Base-by-base conservation (phyloP, 2,888 invertebrate species). In the Xestia c-nigrum region DNA sequence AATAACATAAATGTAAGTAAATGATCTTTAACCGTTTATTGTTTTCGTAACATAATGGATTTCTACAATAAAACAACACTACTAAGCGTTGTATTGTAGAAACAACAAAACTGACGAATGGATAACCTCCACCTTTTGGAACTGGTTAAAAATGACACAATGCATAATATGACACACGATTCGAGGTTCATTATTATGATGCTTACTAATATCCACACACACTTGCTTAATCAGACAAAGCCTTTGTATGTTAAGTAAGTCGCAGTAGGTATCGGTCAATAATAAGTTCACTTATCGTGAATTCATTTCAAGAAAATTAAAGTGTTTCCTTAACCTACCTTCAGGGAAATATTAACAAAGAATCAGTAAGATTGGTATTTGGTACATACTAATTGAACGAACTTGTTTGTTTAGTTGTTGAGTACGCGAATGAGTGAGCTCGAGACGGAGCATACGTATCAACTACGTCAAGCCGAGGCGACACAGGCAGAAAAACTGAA, bases 371-470 rank as follows among this genome's bases (percentile, higher is more conserved):
- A 19, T 52, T 63, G 14, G 14, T 31, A 24, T 3, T 31, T 9
- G n/a, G 64, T 55, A 50, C 19, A 0, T 55, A 64, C 43, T 72
- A 70, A 74, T 75, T 67, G 12, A 61, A 66, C n/a, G n/a, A 59
- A 55, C 57, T 61, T 85, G 71, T 83, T 85, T 88, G 90, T 92
- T 81, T 85, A 97, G 97, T 89, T 96, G 78, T 92, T 98, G 46
- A 97, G 97, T 85, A 97, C 98, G 40, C 97, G 99, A 70, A 97
- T 99, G 92, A 98, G 98, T 85, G 99, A 99, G 93, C 96, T 99
- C 87, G 98, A 98, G 91, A 98, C 98, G 21, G 99, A 99, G 92
- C 98, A 98, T 90, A 97, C 98, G 0, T 99, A 99, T 91, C 98
- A 99, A 92, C 97, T 98, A 88, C 97, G 98, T 46, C 98, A 99